Evolutionary conservation across 2,113 vertebrate species (phyloP), one percentile per base, ranked within the genome.

Genomic region (Colossoma macropomum): DNA sequence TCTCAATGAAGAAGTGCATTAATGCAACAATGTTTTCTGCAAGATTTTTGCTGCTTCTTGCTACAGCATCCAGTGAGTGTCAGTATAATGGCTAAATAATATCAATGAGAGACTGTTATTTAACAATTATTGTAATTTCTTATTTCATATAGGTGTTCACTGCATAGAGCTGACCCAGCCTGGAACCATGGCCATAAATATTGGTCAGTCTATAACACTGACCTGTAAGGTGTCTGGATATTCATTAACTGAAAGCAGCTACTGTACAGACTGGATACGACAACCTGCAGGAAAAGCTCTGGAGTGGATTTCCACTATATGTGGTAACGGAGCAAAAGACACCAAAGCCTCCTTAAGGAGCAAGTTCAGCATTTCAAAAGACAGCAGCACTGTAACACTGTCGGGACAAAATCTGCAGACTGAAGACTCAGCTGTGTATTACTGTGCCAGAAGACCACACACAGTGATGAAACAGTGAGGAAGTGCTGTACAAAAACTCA

Each of bases 221-320:
- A 48, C 32, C 38, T 65, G 59, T 63, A 63, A 65, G 45, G 38
- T 77, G 52, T 83, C 74, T 69, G 73, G 0, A 19, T 83, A 83
- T 62, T 83, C 74, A 71, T n/a, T 83, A 12, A 88, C 72, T 65
- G 30, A 52, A 2, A 52, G 50, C 16, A 52, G 66, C 25, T 62
- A 63, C 10, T 0, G 0, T 3, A 84, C 88, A n/a, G 0, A 0
- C 76, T 89, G 84, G 82, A 71, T 89, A 9, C 38, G 79, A 16
- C 87, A 90, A 1, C 13, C 54, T 25, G 63, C 82, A 70, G 69
- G 81, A 45, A 84, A 83, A 82, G 32, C 71, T 41, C 70, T 87
- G 70, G 89, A 86, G 62, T 88, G 86, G 86, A 50, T 89, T 27
- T 45, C 85, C 62, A 6, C 0, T 0, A 76, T 89, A 13, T 28